Percentiles rank a stretch among this genome's conserved stretches.
These are phyloP conservation scores for Hippocampus mohnikei DNA, from an alignment of 2,113 vertebrate genomes.

Conservation along the genomic window DNA sequence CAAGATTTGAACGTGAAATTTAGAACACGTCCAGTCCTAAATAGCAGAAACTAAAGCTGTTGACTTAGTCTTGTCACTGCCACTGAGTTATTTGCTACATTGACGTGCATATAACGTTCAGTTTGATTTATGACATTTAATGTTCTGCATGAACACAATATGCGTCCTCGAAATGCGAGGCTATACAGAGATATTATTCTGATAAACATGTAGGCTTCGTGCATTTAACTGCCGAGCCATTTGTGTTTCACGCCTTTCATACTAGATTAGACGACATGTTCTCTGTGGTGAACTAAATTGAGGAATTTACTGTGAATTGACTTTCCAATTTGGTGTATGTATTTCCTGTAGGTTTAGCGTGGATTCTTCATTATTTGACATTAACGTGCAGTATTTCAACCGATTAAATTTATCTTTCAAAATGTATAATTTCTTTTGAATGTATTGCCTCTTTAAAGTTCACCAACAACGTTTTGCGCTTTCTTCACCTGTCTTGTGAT, in stretches of 20 bases:
- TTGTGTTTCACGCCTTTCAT: conserved; percentile 25
- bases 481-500: conserved; percentile 14
- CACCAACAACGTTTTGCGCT: conserved; percentile 23
- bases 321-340: conserved; percentile 9
- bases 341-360: no score
- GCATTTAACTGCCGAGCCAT: conserved; percentile 49
- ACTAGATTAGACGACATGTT: conserved; percentile 33
- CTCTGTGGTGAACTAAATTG: conserved; percentile 45
- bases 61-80: conserved; percentile 81
- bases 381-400: conserved; percentile 19
- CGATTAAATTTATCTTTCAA: not conserved
- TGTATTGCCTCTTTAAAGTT: conserved; percentile 4
- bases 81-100: conserved; percentile 43
- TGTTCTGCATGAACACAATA: conserved; percentile 74
- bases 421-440: conserved; percentile 10
- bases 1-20: conserved; percentile 80
- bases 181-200: conserved; percentile 81
- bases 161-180: conserved; percentile 78
- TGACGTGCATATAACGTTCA: conserved; percentile 83
- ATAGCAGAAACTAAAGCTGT: conserved; percentile 81
- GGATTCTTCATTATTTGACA: not conserved
- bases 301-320: conserved; percentile 43
- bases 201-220: conserved; percentile 77
- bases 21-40: conserved; percentile 83
- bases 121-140: conserved; percentile 82